Conservation (phyloP, 35 echinoderm and acorn worm species). For the Strongylocentrotus purpuratus region DNA sequence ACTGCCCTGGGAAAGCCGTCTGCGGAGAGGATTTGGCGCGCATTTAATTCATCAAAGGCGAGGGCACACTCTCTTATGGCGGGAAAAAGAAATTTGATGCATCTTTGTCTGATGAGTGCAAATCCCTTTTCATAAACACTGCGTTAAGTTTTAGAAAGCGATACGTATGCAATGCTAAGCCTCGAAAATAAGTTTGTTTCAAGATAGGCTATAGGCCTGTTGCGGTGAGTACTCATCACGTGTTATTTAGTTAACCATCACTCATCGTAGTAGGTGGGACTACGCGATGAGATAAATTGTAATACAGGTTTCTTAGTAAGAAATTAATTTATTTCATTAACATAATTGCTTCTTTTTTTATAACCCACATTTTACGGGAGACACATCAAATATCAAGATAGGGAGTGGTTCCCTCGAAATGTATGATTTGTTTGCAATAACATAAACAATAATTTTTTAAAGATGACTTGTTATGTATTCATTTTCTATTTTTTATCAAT, state of each 20-base stretch:
- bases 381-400: no score
- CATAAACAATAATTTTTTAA: no score
- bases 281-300: neutral
- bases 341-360: no score
- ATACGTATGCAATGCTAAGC: neutral
- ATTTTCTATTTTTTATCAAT: no score
- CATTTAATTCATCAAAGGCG: neutral
- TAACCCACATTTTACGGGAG: no score
- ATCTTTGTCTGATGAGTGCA: conserved; percentile 2
- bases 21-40: conserved; percentile 26
- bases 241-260: neutral
- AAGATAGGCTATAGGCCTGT: neutral
- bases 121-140: conserved; percentile 1
- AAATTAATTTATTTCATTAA: neutral
- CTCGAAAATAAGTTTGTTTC: neutral
- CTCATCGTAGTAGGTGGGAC: neutral
- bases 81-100: conserved; percentile 27
- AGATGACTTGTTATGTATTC: no score
- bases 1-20: conserved; percentile 9
- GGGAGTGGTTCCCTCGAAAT: no score
- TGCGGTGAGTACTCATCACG: neutral
- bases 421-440: no score
- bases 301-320: neutral
- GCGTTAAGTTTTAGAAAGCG: conserved; percentile 7
- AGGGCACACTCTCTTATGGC: neutral